Conservation (phyloP, 2,797 vertebrate genomes). For the Gadopsis marmoratus region DNA sequence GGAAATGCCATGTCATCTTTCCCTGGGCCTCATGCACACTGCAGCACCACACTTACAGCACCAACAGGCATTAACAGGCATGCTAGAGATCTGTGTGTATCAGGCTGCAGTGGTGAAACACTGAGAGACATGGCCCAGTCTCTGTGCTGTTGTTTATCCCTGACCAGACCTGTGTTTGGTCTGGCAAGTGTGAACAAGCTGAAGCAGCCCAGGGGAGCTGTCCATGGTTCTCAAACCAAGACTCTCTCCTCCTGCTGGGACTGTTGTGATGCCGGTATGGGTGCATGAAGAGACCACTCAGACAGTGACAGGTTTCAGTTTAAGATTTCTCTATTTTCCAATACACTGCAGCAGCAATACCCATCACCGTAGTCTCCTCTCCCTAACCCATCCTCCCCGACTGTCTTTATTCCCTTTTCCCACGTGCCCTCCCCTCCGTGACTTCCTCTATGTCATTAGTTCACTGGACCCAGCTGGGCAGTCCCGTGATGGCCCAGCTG, state of each 20-base stretch:
- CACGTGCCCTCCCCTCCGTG: no score
- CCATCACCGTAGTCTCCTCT: no score
- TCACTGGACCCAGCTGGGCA: no score
- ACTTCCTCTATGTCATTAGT: no score
- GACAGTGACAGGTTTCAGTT: no score
- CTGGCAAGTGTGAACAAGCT: conserved; percentile 55
- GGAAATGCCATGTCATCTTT: conserved; percentile 63
- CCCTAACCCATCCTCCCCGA: no score
- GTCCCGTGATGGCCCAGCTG: no score
- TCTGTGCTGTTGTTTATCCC: conserved; percentile 34
- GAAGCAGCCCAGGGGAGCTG: conserved; percentile 64
- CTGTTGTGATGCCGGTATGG: no score
- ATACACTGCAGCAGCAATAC: no score
- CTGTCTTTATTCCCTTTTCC: no score
- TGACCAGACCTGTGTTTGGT: conserved; percentile 49
- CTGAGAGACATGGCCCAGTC: conserved; percentile 16
- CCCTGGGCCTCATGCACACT: conserved; percentile 1
- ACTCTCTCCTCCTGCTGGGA: conserved; percentile 12
- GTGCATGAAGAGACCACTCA: no score
- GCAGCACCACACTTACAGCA: background rate
- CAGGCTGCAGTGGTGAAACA: conserved; percentile 1
- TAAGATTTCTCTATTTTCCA: no score
- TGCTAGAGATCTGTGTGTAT: background rate
- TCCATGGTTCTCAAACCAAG: conserved; percentile 67
- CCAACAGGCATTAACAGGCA: background rate